Base-by-base conservation (phyloP, 2,797 vertebrate genomes). In the Melopsittacus undulatus region DNA sequence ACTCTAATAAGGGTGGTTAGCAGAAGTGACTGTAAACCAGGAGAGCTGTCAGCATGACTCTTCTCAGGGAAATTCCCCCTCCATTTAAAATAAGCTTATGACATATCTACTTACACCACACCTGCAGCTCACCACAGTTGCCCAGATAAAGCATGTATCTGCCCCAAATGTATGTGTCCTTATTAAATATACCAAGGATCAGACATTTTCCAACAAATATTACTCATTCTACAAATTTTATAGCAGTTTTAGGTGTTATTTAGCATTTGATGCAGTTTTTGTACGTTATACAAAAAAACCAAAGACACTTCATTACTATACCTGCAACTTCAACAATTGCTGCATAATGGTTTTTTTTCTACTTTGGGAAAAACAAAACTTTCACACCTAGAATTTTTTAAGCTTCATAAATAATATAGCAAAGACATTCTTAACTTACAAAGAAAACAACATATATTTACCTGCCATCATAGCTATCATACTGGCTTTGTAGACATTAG, bases 391-490 rank as follows among this genome's bases (percentile, higher is more conserved):
- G 23, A 67, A 74, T 19, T 59, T 83, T 70, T 86, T 32, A 86
- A 79, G 36, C 36, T 54, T 79, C n/a, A 22, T n/a, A 83, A 90
- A 84, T 62, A 79, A 81, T 2, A 66, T 0, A 79, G 59, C 48
- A 76, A 86, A 86, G 80, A 9, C 29, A 70, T 66, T 64, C 32
- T 88, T 40, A 22, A 62, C 54, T 87, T 38, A 56, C 63, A 81
- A 90, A 85, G 86, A 66, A 70, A 80, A n/a, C 5, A 27, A 34
- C 4, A 11, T 10, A 11, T 89, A 94, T 97, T 97, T 96, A 99
- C 99, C 99, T 85, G 99, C 99, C 99, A 99, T 99, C 99, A 99
- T 99, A 43, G 99, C 98, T 29, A 99, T 98, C 97, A 99, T 98
- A 57, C 99, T 99, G 98, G 99, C 99, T 95, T 98, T 99, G 97